These are phyloP conservation scores for Elmis aenea DNA, from an alignment of 2,888 invertebrate genomes.

Conservation along the genomic window DNA sequence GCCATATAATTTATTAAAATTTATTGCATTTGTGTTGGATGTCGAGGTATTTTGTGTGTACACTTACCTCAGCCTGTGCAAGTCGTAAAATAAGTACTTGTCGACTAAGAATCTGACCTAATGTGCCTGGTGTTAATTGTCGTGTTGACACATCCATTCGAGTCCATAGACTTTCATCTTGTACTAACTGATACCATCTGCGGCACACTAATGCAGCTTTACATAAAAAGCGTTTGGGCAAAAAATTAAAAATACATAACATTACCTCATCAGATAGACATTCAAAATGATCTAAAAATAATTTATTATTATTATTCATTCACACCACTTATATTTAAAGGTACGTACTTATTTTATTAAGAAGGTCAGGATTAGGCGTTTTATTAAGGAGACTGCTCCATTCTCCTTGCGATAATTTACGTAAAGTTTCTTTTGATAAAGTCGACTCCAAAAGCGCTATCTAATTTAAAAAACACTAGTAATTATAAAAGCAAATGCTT, in stretches of 20 bases:
- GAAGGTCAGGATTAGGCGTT: conserved; percentile 25
- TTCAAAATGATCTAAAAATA: conserved; percentile 61
- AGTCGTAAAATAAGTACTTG: conserved; percentile 75
- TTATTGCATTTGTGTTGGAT: no score
- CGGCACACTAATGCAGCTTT: conserved; percentile 70
- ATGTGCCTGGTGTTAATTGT: conserved; percentile 60
- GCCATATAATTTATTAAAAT: no score
- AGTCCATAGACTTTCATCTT: conserved; percentile 84
- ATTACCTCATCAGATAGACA: conserved; percentile 82
- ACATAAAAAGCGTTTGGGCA: conserved; percentile 71
- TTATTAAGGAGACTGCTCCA: conserved; percentile 31
- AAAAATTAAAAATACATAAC: conserved; percentile 73
- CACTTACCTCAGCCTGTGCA: conserved; percentile 70
- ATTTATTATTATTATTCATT: not conserved
- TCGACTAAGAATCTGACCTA: conserved; percentile 70
- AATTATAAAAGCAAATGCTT: conserved; percentile 2
- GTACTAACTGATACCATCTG: conserved; percentile 72
- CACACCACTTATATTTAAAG: not conserved
- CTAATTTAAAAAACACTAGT: conserved; percentile 18
- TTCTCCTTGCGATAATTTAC: conserved; percentile 34
- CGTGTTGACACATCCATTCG: conserved; percentile 74
- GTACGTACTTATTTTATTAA: conserved; percentile 33
- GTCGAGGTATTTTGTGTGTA: no score
- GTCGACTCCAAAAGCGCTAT: conserved; percentile 37
- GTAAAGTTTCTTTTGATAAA: conserved; percentile 36